Evolutionary conservation across 1,140 invertebrate genomes (phyloP).

Genomic region (Portunus trituberculatus): DNA sequence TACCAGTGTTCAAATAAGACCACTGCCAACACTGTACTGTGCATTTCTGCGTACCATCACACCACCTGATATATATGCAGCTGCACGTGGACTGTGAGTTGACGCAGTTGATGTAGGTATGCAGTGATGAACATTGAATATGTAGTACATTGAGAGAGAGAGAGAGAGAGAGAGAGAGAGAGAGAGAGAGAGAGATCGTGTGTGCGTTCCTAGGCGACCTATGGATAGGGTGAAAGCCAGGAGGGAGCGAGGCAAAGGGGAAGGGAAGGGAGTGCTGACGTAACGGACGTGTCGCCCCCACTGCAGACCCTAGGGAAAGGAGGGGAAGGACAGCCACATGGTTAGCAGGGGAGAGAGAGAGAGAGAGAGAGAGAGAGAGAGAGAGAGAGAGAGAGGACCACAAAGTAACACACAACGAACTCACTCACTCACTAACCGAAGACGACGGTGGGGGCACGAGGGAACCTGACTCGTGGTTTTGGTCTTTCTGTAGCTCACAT

Average conservation of each 20-base stretch:
- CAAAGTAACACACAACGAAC: background rate
- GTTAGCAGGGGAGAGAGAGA: too few relatives aligned
- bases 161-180: slow-evolving; percentile 11
- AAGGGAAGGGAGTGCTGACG: background rate
- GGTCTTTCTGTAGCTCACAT: background rate
- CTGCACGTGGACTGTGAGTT: too few relatives aligned
- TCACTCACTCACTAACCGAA: background rate
- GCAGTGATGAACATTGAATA: too few relatives aligned
- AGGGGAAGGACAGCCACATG: background rate
- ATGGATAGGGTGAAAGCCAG: background rate
- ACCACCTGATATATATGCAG: too few relatives aligned
- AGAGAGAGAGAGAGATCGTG: background rate
- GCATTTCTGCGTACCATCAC: too few relatives aligned
- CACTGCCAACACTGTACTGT: too few relatives aligned
- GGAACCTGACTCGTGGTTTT: background rate
- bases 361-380: too few relatives aligned
- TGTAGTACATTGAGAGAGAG: too few relatives aligned
- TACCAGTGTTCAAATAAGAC: too few relatives aligned
- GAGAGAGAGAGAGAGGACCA: background rate
- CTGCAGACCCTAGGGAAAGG: background rate
- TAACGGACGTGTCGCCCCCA: background rate
- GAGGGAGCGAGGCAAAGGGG: background rate
- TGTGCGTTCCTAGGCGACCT: too few relatives aligned
- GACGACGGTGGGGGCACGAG: background rate
- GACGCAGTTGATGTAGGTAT: too few relatives aligned